These are phyloP conservation scores for Podarcis lilfordi DNA, from an alignment of 2,797 vertebrate genomes.

Conservation along the genomic window DNA sequence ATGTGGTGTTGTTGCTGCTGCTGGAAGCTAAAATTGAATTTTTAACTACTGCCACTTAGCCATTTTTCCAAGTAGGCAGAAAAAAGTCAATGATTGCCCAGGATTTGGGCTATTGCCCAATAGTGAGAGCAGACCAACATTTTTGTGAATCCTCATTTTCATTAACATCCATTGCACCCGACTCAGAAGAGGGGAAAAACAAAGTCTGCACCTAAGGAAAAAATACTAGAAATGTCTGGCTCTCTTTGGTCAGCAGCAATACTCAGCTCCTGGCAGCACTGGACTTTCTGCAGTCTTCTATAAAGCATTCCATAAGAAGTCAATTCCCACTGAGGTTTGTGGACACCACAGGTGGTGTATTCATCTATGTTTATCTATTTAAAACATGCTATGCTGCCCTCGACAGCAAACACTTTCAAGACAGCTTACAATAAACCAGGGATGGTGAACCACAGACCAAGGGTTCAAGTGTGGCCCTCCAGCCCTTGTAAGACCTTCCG, in stretches of 20 bases:
- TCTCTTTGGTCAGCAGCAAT: background rate
- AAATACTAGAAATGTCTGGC: background rate
- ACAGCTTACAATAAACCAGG: too few relatives aligned
- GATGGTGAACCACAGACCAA: too few relatives aligned
- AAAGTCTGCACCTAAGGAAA: background rate
- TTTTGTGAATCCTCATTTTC: background rate
- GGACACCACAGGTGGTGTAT: too few relatives aligned
- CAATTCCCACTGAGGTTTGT: background rate
- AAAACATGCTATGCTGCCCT: too few relatives aligned
- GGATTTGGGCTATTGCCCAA: constrained; percentile 31
- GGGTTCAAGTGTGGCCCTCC: too few relatives aligned
- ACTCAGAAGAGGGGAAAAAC: background rate
- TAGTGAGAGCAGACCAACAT: background rate
- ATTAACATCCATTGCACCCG: background rate
- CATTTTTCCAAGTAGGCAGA: constrained; percentile 14
- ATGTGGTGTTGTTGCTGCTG: constrained; percentile 23
- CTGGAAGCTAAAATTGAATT: constrained; percentile 39
- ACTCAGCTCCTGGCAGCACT: background rate
- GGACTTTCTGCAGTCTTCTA: background rate
- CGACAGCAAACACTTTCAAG: background rate
- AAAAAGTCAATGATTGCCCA: background rate
- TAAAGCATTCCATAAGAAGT: background rate
- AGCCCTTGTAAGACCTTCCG: background rate
- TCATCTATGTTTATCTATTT: background rate
- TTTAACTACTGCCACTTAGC: constrained; percentile 34